These are phyloP conservation scores for Onychomys torridus DNA, from an alignment of 2,797 vertebrate species.

Conservation along the genomic window DNA sequence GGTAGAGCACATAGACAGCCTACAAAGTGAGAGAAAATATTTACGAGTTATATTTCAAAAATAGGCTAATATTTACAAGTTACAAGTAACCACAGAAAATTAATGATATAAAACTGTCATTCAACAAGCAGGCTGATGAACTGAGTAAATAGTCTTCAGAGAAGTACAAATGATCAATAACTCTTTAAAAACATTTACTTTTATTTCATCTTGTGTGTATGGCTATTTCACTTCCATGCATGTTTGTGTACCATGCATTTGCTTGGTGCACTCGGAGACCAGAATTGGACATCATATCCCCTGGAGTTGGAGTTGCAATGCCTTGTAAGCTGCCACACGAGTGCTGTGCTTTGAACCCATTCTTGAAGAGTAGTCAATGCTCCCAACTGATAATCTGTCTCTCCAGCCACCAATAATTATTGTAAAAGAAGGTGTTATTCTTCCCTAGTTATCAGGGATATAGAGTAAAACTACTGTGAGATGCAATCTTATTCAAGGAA, in stretches of 20 bases:
- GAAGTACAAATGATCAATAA: not conserved
- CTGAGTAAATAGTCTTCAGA: not conserved
- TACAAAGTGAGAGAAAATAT: not conserved
- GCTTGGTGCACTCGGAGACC: not conserved
- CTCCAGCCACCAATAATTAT: not conserved
- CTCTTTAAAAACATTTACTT: not conserved
- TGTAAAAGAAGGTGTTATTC: not conserved
- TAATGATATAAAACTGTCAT: not conserved
- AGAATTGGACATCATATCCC: not conserved
- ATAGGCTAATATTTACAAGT: not conserved
- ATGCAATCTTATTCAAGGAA: not conserved
- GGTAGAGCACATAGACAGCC: not conserved
- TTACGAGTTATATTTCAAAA: not conserved
- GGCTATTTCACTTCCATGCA: not conserved
- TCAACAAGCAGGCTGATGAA: not conserved
- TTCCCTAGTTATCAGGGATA: not conserved
- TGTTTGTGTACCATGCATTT: not conserved
- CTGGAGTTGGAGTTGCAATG: not conserved
- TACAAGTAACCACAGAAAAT: not conserved
- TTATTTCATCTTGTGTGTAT: not conserved
- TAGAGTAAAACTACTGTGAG: not conserved
- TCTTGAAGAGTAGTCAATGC: not conserved
- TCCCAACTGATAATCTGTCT: too few species aligned
- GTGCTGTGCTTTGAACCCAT: not conserved
- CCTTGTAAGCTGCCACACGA: not conserved